Base-by-base conservation (phyloP, 2,797 vertebrate genomes). In the Clarias laeviceps region DNA sequence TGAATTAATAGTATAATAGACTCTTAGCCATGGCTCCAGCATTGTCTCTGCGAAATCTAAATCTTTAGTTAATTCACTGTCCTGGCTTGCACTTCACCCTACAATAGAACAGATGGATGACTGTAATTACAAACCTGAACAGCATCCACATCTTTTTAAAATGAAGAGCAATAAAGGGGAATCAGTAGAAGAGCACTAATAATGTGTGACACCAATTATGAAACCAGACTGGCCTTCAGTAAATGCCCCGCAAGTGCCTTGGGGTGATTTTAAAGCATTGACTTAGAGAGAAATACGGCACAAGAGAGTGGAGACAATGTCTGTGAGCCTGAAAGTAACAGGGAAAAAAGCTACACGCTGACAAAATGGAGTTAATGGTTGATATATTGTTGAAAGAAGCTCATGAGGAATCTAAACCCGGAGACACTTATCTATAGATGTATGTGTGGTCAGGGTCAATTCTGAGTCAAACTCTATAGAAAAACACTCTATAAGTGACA, bases 101-200 rank as follows among this genome's bases (percentile, higher is more conserved):
- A 82, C 74, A 84, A 88, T 87, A 64, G 80, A 85, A 89, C 90
- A 91, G 92, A 93, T 85, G 87, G 90, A 93, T 89, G 86, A 82
- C 79, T 80, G 87, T 89, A 91, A 91, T 91, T 92, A 91, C 65
- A 9, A 82, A 29, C 86, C 88, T 79, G 88, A 87, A 78, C 72
- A 80, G 14, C n/a, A 83, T 18, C n/a, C 61, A 64, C 83, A 85
- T 91, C 73, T 90, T 86, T 73, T 82, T 80, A 84, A 86, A 90
- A 9, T 70, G 78, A 90, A 88, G 80, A 85, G 61, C 69, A 82
- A 82, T 77, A 84, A 85, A 86, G 61, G 22, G 65, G 18, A 66
- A 61, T 84, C 70, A 81, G 70, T 62, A 77, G 8, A 61, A 82
- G 40, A 84, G 64, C 34, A 29, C 72, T 82, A 82, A 84, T 77